These are phyloP conservation scores for Chalcis sispes DNA, from an alignment of 2,888 invertebrate genomes.

Conservation along the genomic window DNA sequence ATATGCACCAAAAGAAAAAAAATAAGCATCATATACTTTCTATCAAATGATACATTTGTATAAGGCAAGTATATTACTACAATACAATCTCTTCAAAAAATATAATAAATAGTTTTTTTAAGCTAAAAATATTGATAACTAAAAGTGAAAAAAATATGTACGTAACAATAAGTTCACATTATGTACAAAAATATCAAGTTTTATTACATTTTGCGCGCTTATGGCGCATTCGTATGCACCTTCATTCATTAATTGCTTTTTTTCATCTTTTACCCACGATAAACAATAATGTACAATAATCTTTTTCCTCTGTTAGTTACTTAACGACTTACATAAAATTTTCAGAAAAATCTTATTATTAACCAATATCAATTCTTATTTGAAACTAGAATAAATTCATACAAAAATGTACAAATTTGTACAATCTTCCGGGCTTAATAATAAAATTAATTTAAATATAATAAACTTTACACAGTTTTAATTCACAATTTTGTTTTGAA, in stretches of 20 bases:
- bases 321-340: conserved; percentile 60
- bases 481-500: not conserved
- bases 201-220: conserved; percentile 67
- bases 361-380: conserved; percentile 43
- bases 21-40: conserved; percentile 27
- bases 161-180: conserved; percentile 57
- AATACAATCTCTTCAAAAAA: conserved; percentile 50
- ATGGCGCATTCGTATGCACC: conserved; percentile 52
- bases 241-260: conserved; percentile 63
- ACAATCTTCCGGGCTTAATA: not conserved
- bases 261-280: conserved; percentile 56
- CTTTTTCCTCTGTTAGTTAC: conserved; percentile 52
- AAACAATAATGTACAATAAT: conserved; percentile 69
- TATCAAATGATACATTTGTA: conserved; percentile 43
- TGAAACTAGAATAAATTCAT: conserved; percentile 23
- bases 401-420: conserved; percentile 15
- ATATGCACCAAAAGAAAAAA: conserved; percentile 25
- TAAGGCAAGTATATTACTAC: conserved; percentile 42
- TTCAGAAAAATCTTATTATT: conserved; percentile 63
- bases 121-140: conserved; percentile 30
- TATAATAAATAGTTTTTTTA: conserved; percentile 53
- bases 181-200: conserved; percentile 75
- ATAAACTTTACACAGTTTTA: not conserved
- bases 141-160: conserved; percentile 37
- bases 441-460: too few relatives aligned